Base-by-base conservation (phyloP, 1,140 invertebrate genomes). In the Melipona quadrifasciata region DNA sequence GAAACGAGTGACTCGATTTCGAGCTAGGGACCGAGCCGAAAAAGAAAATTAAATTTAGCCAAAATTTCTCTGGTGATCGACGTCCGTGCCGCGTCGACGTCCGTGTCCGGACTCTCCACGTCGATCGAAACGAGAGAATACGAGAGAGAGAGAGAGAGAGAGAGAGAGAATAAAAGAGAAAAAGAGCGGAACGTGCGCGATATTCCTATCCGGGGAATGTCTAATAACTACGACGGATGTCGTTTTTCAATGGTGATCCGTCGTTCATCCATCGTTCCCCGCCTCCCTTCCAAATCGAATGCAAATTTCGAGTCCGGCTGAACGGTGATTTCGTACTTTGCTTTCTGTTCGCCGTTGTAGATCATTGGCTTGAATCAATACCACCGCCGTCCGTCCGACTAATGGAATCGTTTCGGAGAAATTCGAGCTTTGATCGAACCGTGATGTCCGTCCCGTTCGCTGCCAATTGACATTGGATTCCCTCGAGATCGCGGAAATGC, bases 1-100 rank as follows among this genome's bases (percentile, higher is more conserved):
- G 88, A 87, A 90, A 85, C 86, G 80, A 76, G 83, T 86, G 87
- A 90, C 91, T 91, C 91, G 90, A 90, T 92, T 92, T 89, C 82
- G 76, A 64, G 39, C 34, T 55, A 55, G 47, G 74, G 67, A 61
- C 27, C 68, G 39, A n/a, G 71, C 51, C 58, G 87, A 81, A 87
- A 74, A 84, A 88, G 87, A 91, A 87, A 91, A 91, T 90, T 74
- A 72, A 90, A 90, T 91, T 91, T n/a, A 67, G 67, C 58, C 64
- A 78, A 90, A 90, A 90, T 90, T 90, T 86, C 79, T 80, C 68
- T 61, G 78, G 57, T 78, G 85, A 80, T 86, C 80, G 82, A 82
- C 79, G 68, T 61, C 55, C 76, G 80, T 27, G 11, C 31, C 31
- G 31, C 31, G 31, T 31, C 31, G 31, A 31, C 31, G 31, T 68